These are phyloP conservation scores for Mustela erminea DNA, from an alignment of 2,797 vertebrate species.

Conservation along the genomic window DNA sequence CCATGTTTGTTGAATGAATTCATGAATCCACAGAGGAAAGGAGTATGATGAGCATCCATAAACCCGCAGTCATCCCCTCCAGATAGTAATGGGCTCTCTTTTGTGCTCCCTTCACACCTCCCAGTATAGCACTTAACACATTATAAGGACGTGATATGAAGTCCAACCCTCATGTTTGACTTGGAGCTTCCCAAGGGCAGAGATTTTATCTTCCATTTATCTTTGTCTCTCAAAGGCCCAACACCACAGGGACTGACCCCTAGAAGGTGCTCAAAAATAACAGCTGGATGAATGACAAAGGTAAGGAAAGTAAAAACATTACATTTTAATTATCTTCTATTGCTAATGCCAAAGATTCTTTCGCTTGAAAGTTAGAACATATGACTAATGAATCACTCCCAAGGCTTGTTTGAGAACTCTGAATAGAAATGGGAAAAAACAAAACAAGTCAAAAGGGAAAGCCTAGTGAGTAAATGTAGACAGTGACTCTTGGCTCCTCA, in stretches of 20 bases:
- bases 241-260: background rate
- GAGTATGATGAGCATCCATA: background rate
- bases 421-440: constrained; percentile 67
- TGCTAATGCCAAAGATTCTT: constrained; percentile 49
- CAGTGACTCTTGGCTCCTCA: background rate
- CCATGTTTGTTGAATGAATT: constrained; percentile 24
- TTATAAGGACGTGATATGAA: background rate
- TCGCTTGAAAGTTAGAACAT: constrained; percentile 61
- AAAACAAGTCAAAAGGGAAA: constrained; percentile 56
- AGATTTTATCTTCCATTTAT: background rate
- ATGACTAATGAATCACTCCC: constrained; percentile 67
- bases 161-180: background rate
- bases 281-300: background rate
- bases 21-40: background rate
- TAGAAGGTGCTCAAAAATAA: constrained; percentile 20
- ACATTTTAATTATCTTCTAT: constrained; percentile 31
- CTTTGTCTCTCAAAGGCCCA: constrained; percentile 6
- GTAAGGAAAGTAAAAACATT: background rate
- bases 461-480: background rate
- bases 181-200: background rate
- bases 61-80: background rate
- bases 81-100: background rate
- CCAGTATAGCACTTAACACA: background rate
- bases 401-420: constrained; percentile 65
- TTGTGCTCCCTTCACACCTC: background rate